phyloP scores from a whole-genome alignment of 2,113 vertebrate genomes.

The Pheucticus melanocephalus region DNA sequence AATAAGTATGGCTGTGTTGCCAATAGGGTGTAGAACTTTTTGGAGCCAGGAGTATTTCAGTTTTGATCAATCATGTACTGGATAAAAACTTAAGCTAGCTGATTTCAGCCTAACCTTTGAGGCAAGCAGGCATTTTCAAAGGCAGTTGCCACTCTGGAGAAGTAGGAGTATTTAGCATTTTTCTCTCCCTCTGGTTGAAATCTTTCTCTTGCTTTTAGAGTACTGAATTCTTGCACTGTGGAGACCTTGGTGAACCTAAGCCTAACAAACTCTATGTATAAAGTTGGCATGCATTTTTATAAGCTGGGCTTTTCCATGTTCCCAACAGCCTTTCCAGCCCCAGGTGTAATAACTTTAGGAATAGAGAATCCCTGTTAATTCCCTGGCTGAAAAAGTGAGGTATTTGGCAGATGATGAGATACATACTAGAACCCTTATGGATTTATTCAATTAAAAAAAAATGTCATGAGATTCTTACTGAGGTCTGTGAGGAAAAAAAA shows the following conservation, averaged over 20 bases:
- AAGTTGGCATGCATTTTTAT: background rate
- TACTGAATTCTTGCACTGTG: background rate
- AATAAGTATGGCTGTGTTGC: background rate
- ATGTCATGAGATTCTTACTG: background rate
- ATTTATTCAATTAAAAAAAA: constrained; percentile 44
- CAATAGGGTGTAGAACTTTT: background rate
- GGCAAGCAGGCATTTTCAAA: background rate
- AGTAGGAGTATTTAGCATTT: background rate
- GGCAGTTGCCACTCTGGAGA: background rate
- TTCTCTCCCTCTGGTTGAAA: background rate
- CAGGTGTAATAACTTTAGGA: background rate
- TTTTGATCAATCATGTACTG: background rate
- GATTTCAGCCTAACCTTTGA: background rate
- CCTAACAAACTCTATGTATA: background rate
- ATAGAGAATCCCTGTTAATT: background rate
- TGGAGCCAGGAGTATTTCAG: background rate
- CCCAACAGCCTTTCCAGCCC: background rate
- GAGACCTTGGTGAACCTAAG: background rate
- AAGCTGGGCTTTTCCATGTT: background rate
- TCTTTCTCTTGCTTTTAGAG: background rate
- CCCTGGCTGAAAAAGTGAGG: background rate
- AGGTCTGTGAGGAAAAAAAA: background rate
- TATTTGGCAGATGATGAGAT: background rate
- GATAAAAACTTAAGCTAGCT: background rate
- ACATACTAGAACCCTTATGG: background rate